Conservation (phyloP, 1,140 invertebrate genomes). For the Wiebesia pumilae region DNA sequence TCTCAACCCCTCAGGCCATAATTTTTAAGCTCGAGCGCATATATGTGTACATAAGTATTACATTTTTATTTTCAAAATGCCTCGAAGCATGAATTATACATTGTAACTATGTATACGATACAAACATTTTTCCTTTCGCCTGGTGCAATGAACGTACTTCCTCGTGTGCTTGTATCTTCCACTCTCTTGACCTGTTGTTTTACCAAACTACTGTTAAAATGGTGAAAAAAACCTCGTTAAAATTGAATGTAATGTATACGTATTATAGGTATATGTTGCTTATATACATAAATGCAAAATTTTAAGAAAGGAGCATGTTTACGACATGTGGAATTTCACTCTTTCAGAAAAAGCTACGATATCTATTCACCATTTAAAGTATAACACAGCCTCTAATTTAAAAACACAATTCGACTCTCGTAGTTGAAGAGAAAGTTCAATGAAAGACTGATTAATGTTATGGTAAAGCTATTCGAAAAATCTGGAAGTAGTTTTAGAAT, state of each 20-base stretch:
- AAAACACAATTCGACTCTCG: background rate
- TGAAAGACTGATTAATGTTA: constrained; percentile 20
- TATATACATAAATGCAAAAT: background rate
- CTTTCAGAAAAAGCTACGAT: constrained; percentile 5
- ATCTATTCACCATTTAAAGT: constrained; percentile 1
- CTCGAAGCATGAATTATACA: constrained; percentile 13
- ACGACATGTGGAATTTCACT: background rate
- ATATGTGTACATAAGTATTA: background rate
- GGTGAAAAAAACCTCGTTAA: background rate
- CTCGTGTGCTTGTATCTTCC: constrained; percentile 6
- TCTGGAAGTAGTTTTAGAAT: background rate
- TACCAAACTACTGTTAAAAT: background rate
- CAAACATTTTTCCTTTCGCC: constrained; percentile 15
- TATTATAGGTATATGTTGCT: background rate
- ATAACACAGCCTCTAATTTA: constrained; percentile 18
- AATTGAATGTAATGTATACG: constrained; percentile 14
- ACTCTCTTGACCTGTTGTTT: background rate
- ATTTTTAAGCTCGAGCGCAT: background rate
- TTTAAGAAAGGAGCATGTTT: constrained; percentile 14
- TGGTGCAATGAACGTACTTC: background rate
- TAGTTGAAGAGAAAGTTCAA: constrained; percentile 15
- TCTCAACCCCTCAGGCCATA: background rate
- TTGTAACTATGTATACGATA: background rate
- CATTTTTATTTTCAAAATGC: background rate
- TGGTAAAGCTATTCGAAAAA: constrained; percentile 9